Evolutionary conservation across 2,113 vertebrate species (phyloP), one percentile per base, ranked within the genome.

Genomic region (Silurus asotus): DNA sequence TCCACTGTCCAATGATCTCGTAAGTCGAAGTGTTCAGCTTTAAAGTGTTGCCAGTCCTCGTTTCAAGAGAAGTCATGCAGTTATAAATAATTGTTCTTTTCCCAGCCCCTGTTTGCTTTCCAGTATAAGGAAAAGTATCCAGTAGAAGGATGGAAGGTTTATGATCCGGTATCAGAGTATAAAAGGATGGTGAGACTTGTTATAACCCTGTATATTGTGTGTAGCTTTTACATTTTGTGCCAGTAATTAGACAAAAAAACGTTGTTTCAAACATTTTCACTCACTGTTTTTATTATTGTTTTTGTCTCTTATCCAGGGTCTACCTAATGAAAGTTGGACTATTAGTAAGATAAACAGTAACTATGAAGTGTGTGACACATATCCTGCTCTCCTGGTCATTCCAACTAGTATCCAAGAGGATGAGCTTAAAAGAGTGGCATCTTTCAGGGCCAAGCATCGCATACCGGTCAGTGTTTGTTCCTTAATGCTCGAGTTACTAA

Each of bases 321-420:
- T 99, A 70, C 98, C 98, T 6, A 99, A 99, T 83, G 98, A 99
- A 91, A 99, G 97, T 90, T 99, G 98, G 98, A 96, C 95, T 91
- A 96, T 99, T 93, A 97, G 96, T 86, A 98, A 95, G 93, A 92
- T 98, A 64, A 99, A 99, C 94, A 96, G 91, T 92, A 95, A 79
- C 85, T 99, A 96, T 67, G 97, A 98, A 84, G 95, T 99, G 85
- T 99, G 98, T 86, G 98, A 99, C 88, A 98, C 97, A 0, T 99
- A 99, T 15, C 98, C 98, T 72, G 94, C 96, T 55, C 2, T 96
- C 89, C 94, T 99, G 87, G 97, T 99, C 74, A 94, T 98, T 89
- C 98, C 98, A 91, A 96, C 95, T 72, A 97, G 96, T 81, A 96
- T 99, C 56, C 94, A 95, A 74, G 98, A 99, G 0, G 97, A 99